Percentiles rank a stretch among this genome's conserved stretches.
phyloP scores from a whole-genome alignment of 1,140 invertebrate genomes.

The Pseudomyrmex sp. region DNA sequence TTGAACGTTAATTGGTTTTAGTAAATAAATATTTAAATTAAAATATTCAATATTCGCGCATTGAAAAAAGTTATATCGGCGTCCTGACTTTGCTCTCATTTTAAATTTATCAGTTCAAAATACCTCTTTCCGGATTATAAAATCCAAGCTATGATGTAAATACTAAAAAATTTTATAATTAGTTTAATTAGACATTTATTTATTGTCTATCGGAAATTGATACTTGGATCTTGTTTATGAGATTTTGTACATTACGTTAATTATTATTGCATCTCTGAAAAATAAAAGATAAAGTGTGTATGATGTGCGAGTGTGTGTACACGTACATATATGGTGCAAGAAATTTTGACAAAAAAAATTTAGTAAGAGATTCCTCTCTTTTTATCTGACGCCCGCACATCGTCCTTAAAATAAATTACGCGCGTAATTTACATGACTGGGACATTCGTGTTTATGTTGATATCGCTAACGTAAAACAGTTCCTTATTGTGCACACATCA shows the following conservation, averaged over 20 bases:
- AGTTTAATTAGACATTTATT: background rate
- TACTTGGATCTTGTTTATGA: constrained; percentile 6
- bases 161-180: constrained; percentile 22
- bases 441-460: constrained; percentile 57
- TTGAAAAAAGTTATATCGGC: constrained; percentile 8
- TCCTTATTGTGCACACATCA: constrained; percentile 62
- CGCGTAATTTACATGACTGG: constrained; percentile 57
- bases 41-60: no score
- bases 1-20: no score
- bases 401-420: constrained; percentile 46
- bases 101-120: constrained; percentile 13
- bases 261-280: background rate
- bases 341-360: background rate
- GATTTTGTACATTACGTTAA: background rate
- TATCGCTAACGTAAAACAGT: constrained; percentile 55
- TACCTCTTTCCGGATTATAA: constrained; percentile 2
- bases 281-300: background rate
- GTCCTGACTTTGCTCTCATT: constrained; percentile 7
- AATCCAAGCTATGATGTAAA: background rate
- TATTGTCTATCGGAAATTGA: no score
- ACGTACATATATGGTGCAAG: no score
- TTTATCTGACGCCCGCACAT: constrained; percentile 31
- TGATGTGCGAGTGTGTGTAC: background rate
- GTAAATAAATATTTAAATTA: no score
- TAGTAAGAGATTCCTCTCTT: constrained; percentile 47